These are phyloP conservation scores for Bellardia pandia DNA, from an alignment of 2,888 invertebrate genomes.

Conservation along the genomic window DNA sequence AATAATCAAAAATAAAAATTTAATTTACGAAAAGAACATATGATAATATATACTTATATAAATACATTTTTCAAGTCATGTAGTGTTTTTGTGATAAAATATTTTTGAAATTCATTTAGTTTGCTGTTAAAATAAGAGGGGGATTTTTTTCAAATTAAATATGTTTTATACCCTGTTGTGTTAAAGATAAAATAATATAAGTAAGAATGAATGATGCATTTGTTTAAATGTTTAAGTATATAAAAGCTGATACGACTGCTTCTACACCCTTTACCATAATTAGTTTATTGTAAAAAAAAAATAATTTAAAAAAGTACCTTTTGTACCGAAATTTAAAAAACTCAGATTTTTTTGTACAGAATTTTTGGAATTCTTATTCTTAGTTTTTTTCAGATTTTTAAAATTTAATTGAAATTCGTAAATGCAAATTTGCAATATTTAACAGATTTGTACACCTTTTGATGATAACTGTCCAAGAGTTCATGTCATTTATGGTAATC, in stretches of 20 bases:
- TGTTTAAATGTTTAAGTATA: neutral
- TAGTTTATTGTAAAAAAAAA: neutral
- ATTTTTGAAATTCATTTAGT: slow-evolving; percentile 40
- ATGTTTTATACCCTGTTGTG: slow-evolving; percentile 17
- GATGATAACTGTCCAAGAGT: too few relatives aligned
- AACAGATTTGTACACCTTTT: too few relatives aligned
- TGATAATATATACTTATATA: slow-evolving; percentile 20
- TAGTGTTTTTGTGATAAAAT: slow-evolving; percentile 51
- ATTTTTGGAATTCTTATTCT: too few relatives aligned
- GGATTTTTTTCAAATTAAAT: slow-evolving; percentile 30
- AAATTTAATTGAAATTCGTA: too few relatives aligned
- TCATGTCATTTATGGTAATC: too few relatives aligned
- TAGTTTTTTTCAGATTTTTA: too few relatives aligned
- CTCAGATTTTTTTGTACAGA: too few relatives aligned
- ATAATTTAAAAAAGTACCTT: neutral
- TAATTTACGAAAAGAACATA: slow-evolving; percentile 29
- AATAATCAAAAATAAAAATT: slow-evolving; percentile 34
- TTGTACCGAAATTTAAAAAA: too few relatives aligned
- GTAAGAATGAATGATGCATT: neutral
- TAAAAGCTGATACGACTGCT: neutral
- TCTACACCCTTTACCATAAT: neutral
- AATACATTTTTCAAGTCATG: neutral
- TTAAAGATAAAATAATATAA: slow-evolving; percentile 14
- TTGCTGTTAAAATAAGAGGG: slow-evolving; percentile 21
- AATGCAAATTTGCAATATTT: too few relatives aligned